Evolutionary conservation across 1,140 invertebrate species (phyloP), one percentile per base, ranked within the genome.

Genomic region (Drepana arcuata): DNA sequence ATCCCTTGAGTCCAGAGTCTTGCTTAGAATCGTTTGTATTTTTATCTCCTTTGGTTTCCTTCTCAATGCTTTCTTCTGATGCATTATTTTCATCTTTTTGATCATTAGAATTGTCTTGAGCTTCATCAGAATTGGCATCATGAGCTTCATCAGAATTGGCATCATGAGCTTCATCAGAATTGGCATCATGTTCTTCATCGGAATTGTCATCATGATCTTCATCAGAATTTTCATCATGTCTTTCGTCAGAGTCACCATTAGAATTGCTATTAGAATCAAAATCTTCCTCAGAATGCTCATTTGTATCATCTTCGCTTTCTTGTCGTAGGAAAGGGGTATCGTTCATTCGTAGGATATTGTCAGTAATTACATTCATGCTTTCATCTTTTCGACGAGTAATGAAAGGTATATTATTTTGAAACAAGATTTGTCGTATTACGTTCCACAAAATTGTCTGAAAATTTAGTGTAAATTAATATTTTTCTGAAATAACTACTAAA

Each of bases 301-400:
- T n/a, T n/a, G n/a, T n/a, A n/a, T n/a, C 24, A 14, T 59, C 50
- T 14, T 51, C 41, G 15, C 14, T 54, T 36, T 69, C 60, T 57
- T 68, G 62, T 24, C 36, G 63, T 63, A 61, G 39, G 6, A 72
- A 47, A 2, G 44, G 43, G 1, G 62, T n/a, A n/a, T n/a, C n/a
- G n/a, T n/a, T n/a, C n/a, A n/a, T n/a, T n/a, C n/a, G n/a, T n/a
- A n/a, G n/a, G n/a, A n/a, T n/a, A n/a, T n/a, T n/a, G n/a, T n/a
- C n/a, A n/a, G n/a, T n/a, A n/a, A n/a, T n/a, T n/a, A n/a, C n/a
- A n/a, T n/a, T n/a, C n/a, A n/a, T n/a, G n/a, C n/a, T n/a, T n/a
- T n/a, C n/a, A n/a, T n/a, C n/a, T n/a, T n/a, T n/a, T n/a, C n/a
- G n/a, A n/a, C n/a, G n/a, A n/a, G n/a, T n/a, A n/a, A n/a, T n/a